Conservation (phyloP, 2,888 invertebrate species). For the Romanomermis culicivorax region DNA sequence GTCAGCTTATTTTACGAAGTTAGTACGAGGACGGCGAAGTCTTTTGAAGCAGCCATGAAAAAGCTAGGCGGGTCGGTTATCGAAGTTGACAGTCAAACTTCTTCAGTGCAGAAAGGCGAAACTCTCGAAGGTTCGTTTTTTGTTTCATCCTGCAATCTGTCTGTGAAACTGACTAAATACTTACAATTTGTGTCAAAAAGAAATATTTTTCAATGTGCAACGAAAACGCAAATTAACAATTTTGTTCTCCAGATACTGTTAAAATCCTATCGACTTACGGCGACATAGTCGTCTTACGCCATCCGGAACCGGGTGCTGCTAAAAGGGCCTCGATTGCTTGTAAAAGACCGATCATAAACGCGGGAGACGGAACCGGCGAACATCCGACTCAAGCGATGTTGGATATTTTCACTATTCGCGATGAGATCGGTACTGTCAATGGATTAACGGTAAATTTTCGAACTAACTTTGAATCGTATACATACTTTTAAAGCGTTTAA, state of each 20-base stretch:
- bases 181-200: too few relatives aligned
- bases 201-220: too few relatives aligned
- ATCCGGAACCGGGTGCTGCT: constrained; percentile 77
- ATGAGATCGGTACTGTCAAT: constrained; percentile 96
- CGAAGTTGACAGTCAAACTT: constrained; percentile 48
- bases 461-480: not conserved
- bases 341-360: constrained; percentile 52
- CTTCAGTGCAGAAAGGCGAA: constrained; percentile 91
- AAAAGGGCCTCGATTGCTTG: constrained; percentile 27
- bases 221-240: too few relatives aligned
- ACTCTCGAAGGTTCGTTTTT: constrained; percentile 48
- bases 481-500: too few relatives aligned
- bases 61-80: constrained; percentile 78
- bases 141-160: too few relatives aligned
- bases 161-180: too few relatives aligned
- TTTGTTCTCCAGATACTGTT: constrained; percentile 35
- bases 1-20: constrained; percentile 91
- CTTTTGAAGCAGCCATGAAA: constrained; percentile 90
- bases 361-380: constrained; percentile 88
- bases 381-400: constrained; percentile 92
- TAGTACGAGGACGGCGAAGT: constrained; percentile 82
- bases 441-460: constrained; percentile 46
- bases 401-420: constrained; percentile 89
- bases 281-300: constrained; percentile 77
- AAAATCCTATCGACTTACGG: constrained; percentile 41